Evolutionary conservation across 1,140 invertebrate species (phyloP).

Genomic region (Drosophila kikkawai): DNA sequence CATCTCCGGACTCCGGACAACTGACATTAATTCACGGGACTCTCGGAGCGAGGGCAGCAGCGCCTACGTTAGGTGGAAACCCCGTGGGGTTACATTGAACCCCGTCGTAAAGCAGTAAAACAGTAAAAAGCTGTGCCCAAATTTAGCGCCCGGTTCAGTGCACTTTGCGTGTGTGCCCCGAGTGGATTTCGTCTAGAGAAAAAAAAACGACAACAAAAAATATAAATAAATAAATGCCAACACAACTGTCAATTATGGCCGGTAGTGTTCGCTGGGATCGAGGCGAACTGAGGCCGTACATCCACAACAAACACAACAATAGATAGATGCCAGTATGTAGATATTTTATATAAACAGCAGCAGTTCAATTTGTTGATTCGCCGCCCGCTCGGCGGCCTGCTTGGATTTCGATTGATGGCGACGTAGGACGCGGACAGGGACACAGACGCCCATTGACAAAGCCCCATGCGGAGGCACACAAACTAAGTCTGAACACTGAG

Average conservation of each 20-base stretch:
- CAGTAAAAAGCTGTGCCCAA: constrained; percentile 75
- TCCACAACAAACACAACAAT: constrained; percentile 51
- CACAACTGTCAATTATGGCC: constrained; percentile 80
- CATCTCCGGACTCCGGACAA: constrained; percentile 7
- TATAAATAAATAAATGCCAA: constrained; percentile 74
- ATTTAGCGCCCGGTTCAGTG: constrained; percentile 76
- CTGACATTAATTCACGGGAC: constrained; percentile 16
- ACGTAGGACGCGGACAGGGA: constrained; percentile 55
- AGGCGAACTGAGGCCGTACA: constrained; percentile 42
- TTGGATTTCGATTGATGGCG: constrained; percentile 74
- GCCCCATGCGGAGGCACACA: constrained; percentile 9
- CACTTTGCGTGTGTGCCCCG: constrained; percentile 44
- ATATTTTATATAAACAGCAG: constrained; percentile 68
- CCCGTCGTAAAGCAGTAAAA: constrained; percentile 40
- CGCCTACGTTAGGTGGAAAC: constrained; percentile 59
- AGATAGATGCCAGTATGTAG: constrained; percentile 55
- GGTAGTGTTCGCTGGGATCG: constrained; percentile 54
- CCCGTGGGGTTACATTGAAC: constrained; percentile 77
- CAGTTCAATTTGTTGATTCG: constrained; percentile 77
- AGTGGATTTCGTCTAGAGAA: constrained; percentile 45
- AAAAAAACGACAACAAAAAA: constrained; percentile 16
- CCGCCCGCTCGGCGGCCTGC: constrained; percentile 38
- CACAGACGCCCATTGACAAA: constrained; percentile 39
- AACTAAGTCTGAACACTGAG: constrained; percentile 16
- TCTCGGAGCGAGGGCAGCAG: constrained; percentile 34